Base-by-base conservation (phyloP, 2,113 vertebrate species). In the Trochalopteron elliotii region DNA sequence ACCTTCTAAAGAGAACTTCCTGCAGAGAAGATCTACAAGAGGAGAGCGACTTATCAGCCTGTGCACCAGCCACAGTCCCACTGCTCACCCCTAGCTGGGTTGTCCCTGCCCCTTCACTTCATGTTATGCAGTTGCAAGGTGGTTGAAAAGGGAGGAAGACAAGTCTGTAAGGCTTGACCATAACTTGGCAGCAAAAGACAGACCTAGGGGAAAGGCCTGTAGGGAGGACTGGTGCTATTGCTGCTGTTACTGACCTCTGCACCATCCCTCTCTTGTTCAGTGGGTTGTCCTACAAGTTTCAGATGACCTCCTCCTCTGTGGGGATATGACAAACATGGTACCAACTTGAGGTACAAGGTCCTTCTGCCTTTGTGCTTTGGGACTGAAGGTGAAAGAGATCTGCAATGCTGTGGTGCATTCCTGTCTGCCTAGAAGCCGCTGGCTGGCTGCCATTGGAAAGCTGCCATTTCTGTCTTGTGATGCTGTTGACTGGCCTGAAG, bases 1-100 rank as follows among this genome's bases (percentile, higher is more conserved):
- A 56, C 64, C 20, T 85, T 76, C 50, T 83, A 55, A 35, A 77
- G 25, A 75, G 42, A 81, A n/a, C 0, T 61, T 88, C 55, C 47
- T 83, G 47, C 3, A 6, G 57, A 65, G 83, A 68, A 83, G 61
- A 72, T 23, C 24, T 75, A 15, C 13, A 12, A 70, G 12, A 78
- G 44, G 5, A 67, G 7, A 63, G 19, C 0, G 0, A 47, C 50
- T 71, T 61, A 67, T 4, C 31, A 77, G 22, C 9, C 22, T 0
- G 1, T 23, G 61, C 1, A 2, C 28, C 39, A 60, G 37, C 16
- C 1, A 13, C 31, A 31, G 21, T 37, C 27, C 31, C 0, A 2
- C 27, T 52, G 57, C 77, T 83, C 5, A 31, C 24, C 19, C 16
- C 5, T 21, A 11, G 7, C 19, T 45, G 11, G 1, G 2, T 6